Evolutionary conservation across 2,113 vertebrate genomes (phyloP).

Genomic region (Scolopax mira): DNA sequence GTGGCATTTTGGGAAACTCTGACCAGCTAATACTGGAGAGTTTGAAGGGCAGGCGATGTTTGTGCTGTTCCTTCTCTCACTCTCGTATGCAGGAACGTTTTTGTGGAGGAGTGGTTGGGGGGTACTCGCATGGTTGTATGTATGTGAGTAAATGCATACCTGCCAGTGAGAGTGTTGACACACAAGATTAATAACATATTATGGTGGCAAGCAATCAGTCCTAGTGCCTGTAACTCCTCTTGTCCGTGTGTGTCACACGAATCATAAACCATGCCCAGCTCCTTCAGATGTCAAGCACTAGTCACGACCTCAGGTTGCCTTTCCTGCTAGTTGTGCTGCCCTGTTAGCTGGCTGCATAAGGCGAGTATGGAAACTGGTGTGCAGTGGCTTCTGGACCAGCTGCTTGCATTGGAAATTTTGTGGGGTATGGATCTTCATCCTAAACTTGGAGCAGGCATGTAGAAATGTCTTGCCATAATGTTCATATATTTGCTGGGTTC

Average conservation of each 20-base stretch:
- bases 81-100: fast-evolving
- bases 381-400: background rate
- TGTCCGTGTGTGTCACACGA: background rate
- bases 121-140: background rate
- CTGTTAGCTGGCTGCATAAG: background rate
- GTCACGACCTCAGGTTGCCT: background rate
- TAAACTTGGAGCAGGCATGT: background rate
- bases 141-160: background rate
- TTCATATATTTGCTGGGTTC: background rate
- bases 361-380: background rate
- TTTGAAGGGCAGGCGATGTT: background rate
- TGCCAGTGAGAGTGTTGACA: background rate
- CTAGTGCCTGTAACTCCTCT: background rate
- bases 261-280: background rate
- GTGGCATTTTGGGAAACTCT: background rate
- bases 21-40: background rate
- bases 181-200: background rate
- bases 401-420: background rate
- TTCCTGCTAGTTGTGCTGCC: fast-evolving
- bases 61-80: background rate
- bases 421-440: background rate
- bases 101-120: background rate
- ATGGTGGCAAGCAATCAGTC: background rate
- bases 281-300: fast-evolving
- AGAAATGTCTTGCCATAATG: background rate